Conservation (phyloP, 2,113 vertebrate species). For the Tragulus kanchil region DNA sequence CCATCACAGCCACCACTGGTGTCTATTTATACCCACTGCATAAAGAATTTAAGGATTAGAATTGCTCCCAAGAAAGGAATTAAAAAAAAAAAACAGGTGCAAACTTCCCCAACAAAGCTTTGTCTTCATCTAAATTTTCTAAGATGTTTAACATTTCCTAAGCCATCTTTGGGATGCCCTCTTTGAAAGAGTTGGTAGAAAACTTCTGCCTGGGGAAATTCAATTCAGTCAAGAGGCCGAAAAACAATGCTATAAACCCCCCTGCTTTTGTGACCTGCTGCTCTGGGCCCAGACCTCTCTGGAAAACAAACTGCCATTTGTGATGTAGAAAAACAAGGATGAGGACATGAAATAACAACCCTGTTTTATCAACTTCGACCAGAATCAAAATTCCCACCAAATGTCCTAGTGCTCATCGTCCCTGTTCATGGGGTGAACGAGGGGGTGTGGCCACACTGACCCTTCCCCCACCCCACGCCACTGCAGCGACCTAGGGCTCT, state of each 20-base stretch:
- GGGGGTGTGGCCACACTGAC: background rate
- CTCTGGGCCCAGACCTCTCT: slow-evolving; percentile 1
- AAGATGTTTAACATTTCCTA: slow-evolving; percentile 27
- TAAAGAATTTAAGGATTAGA: slow-evolving; percentile 37
- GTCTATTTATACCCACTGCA: background rate
- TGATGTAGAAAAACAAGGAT: slow-evolving; percentile 59
- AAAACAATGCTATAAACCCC: slow-evolving; percentile 22
- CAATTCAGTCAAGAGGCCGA: slow-evolving; percentile 4
- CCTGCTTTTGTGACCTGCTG: slow-evolving; percentile 26
- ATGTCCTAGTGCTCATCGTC: background rate
- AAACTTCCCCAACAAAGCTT: slow-evolving; percentile 32
- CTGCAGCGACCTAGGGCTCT: background rate
- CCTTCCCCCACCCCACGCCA: background rate
- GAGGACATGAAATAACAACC: slow-evolving; percentile 30
- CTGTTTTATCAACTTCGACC: background rate
- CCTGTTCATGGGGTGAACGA: background rate
- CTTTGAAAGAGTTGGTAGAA: background rate
- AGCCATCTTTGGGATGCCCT: background rate
- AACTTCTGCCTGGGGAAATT: slow-evolving; percentile 29
- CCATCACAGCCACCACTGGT: background rate
- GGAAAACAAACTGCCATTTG: slow-evolving; percentile 52
- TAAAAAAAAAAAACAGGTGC: background rate
- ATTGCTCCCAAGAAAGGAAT: background rate
- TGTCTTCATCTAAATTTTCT: background rate
- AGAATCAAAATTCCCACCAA: background rate